Conservation (phyloP, 35 echinoderm and acorn worm species). For the Amphiura filiformis region DNA sequence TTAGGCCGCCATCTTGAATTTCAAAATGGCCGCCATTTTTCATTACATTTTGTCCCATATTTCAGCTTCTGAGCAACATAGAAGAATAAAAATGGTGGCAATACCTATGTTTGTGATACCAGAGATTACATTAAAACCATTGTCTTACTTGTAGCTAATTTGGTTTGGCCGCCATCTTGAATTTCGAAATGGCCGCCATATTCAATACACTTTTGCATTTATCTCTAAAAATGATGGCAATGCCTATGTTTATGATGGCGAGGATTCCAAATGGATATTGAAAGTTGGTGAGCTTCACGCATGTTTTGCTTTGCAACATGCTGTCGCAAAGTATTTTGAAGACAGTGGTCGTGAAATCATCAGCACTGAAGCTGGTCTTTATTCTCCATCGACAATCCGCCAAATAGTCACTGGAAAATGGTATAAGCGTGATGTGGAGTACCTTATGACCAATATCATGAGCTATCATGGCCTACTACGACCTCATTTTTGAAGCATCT, state of each 20-base stretch:
- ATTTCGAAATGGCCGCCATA: neutral
- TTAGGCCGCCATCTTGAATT: conserved; percentile 3
- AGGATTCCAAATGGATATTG: conserved; percentile 10
- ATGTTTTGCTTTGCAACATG: conserved; percentile 37
- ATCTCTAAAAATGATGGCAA: conserved; percentile 17
- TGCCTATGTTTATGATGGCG: neutral
- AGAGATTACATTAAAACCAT: conserved; percentile 10
- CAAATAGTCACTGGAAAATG: conserved; percentile 40
- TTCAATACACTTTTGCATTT: conserved; percentile 2
- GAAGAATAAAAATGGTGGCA: neutral
- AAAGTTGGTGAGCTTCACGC: conserved; percentile 35
- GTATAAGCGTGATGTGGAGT: conserved; percentile 38
- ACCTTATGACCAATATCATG: conserved; percentile 46
- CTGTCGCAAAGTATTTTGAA: conserved; percentile 38
- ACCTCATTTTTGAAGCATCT: conserved; percentile 38
- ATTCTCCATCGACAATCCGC: conserved; percentile 38
- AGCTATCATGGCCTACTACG: conserved; percentile 2
- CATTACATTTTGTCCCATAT: neutral
- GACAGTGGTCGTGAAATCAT: conserved; percentile 25
- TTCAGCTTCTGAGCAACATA: neutral
- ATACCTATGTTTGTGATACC: neutral
- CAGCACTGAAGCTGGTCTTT: conserved; percentile 46
- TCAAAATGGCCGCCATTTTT: neutral
- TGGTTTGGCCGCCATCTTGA: neutral
- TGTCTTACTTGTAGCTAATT: neutral